Evolutionary conservation across 2,797 vertebrate genomes (phyloP).

Genomic region (Echeneis naucrates): DNA sequence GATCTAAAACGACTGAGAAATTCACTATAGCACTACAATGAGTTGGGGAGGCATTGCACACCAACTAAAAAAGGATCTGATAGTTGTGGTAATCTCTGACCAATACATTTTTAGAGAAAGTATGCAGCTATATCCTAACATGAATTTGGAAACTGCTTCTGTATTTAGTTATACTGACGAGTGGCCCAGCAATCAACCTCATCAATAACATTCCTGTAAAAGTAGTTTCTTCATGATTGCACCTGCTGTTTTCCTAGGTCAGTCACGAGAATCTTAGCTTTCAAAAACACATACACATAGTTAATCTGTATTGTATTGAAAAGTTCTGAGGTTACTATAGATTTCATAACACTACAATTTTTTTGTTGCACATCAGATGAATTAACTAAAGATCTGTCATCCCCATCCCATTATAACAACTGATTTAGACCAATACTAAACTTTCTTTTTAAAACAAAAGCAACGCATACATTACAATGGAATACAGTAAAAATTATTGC

Average conservation of each 20-base stretch:
- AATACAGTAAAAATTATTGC: background rate
- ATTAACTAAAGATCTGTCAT: background rate
- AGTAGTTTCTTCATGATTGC: background rate
- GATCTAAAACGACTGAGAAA: slow-evolving; percentile 1
- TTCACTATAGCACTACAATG: slow-evolving; percentile 7
- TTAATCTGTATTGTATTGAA: too few relatives aligned
- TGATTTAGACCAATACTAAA: background rate
- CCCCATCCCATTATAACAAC: background rate
- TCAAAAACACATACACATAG: too few relatives aligned
- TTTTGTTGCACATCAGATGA: slow-evolving; percentile 6
- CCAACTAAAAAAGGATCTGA: slow-evolving; percentile 42
- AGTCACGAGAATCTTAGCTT: too few relatives aligned
- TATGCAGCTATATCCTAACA: slow-evolving; percentile 42
- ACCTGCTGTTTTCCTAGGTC: too few relatives aligned
- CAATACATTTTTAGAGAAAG: slow-evolving; percentile 51
- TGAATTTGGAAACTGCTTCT: slow-evolving; percentile 42
- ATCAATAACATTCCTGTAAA: background rate
- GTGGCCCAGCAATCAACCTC: slow-evolving; percentile 15
- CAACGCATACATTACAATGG: too few relatives aligned
- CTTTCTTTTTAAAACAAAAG: background rate
- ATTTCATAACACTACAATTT: too few relatives aligned
- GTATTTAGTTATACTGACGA: slow-evolving; percentile 39
- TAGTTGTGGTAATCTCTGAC: slow-evolving; percentile 42
- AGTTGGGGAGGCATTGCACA: slow-evolving; percentile 10
- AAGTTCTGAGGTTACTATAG: too few relatives aligned